Conservation (phyloP, 1,140 invertebrate species). For the Pantala flavescens region DNA sequence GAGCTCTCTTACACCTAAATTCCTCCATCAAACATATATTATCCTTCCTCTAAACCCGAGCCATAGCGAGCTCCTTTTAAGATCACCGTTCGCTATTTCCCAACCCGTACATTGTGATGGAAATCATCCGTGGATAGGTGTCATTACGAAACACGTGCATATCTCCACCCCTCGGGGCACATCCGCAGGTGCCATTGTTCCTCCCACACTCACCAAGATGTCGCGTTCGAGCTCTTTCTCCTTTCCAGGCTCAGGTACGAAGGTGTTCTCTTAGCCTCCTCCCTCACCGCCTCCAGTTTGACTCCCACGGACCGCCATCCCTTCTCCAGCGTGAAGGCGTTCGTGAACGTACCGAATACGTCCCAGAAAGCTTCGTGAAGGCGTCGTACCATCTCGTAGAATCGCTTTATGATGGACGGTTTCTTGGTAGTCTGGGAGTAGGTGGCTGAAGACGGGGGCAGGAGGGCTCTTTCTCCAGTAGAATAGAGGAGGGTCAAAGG, state of each 20-base stretch:
- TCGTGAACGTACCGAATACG: constrained; percentile 70
- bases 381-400: background rate
- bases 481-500: constrained; percentile 44
- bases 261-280: constrained; percentile 33
- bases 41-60: too few relatives aligned
- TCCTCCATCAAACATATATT: too few relatives aligned
- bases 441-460: background rate
- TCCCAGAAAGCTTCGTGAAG: constrained; percentile 37
- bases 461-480: background rate
- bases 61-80: too few relatives aligned
- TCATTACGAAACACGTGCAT: too few relatives aligned
- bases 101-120: too few relatives aligned
- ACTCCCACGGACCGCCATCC: constrained; percentile 57
- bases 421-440: background rate
- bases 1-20: too few relatives aligned
- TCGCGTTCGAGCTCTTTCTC: background rate
- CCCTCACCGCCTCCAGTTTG: constrained; percentile 53
- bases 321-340: constrained; percentile 59
- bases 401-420: too few relatives aligned
- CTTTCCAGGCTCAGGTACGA: background rate
- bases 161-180: too few relatives aligned
- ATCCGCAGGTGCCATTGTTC: too few relatives aligned
- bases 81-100: too few relatives aligned
- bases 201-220: too few relatives aligned
- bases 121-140: too few relatives aligned